Evolutionary conservation across 2,113 vertebrate genomes (phyloP).

Genomic region (Alces alces): DNA sequence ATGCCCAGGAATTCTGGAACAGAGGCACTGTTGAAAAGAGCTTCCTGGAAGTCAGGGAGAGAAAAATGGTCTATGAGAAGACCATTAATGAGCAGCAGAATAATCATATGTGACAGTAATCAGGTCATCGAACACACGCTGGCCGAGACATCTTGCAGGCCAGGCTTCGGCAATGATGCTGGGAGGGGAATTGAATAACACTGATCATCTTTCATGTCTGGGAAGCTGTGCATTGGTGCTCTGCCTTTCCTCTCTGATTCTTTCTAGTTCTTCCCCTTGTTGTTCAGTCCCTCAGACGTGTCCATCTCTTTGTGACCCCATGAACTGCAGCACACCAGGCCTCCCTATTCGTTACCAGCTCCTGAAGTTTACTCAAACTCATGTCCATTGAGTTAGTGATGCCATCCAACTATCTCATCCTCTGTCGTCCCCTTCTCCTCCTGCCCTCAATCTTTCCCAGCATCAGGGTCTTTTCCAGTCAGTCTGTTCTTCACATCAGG

Average conservation of each 20-base stretch:
- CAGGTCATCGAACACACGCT: not conserved
- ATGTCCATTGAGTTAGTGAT: not conserved
- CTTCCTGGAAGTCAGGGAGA: not conserved
- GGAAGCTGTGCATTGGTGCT: not conserved
- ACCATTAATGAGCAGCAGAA: not conserved
- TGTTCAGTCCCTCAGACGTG: not conserved
- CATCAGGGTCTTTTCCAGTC: not conserved
- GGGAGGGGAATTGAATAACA: not conserved
- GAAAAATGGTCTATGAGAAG: not conserved
- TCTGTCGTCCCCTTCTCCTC: not conserved
- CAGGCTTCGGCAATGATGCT: not conserved
- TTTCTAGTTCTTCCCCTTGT: not conserved
- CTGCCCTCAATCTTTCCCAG: fast-evolving
- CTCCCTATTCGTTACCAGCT: not conserved
- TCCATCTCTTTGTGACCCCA: not conserved
- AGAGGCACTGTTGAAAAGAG: not conserved
- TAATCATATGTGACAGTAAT: not conserved
- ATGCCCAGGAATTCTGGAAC: not conserved
- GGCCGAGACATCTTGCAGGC: fast-evolving
- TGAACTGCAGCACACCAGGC: not conserved
- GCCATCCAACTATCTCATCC: not conserved
- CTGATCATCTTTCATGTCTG: fast-evolving
- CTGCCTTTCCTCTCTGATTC: not conserved
- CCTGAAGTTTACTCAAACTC: not conserved
- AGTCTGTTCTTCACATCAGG: not conserved